Conservation (phyloP, 2,888 invertebrate species). For the Drosophila robusta region DNA sequence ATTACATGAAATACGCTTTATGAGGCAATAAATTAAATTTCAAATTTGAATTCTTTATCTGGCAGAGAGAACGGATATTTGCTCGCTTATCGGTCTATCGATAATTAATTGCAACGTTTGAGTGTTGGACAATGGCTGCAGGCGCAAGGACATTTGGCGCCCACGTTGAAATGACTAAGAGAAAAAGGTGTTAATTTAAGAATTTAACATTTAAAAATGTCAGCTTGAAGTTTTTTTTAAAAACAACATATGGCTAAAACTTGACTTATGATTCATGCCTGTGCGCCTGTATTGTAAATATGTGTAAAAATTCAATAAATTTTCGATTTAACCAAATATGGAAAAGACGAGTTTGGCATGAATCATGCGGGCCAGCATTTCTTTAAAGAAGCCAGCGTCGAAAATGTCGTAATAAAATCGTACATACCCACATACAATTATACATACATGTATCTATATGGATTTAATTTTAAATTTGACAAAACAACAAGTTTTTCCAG, state of each 20-base stretch:
- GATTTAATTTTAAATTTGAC: slow-evolving; percentile 7
- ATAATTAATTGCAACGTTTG: slow-evolving; percentile 18
- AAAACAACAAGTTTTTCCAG: slow-evolving; percentile 11
- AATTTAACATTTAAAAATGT: slow-evolving; percentile 9
- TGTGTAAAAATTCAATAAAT: slow-evolving; percentile 30
- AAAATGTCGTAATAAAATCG: slow-evolving; percentile 27
- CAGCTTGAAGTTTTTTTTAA: neutral
- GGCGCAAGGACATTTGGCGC: slow-evolving; percentile 25
- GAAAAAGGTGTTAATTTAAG: neutral
- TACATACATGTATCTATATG: slow-evolving; percentile 15
- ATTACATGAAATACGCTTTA: too few species aligned
- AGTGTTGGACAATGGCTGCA: slow-evolving; percentile 36
- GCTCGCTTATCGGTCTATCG: slow-evolving; percentile 21
- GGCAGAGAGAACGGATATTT: neutral
- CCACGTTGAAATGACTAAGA: slow-evolving; percentile 18
- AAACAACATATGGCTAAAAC: slow-evolving; percentile 29
- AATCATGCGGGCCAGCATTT: slow-evolving; percentile 46
- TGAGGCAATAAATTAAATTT: neutral
- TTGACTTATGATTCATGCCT: slow-evolving; percentile 37
- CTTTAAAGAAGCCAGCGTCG: slow-evolving; percentile 21
- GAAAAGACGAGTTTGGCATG: slow-evolving; percentile 41
- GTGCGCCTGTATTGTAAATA: slow-evolving; percentile 13
- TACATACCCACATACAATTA: slow-evolving; percentile 11
- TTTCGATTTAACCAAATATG: slow-evolving; percentile 46
- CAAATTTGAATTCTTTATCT: neutral